Percentiles rank a stretch among this genome's conserved stretches.
These are phyloP conservation scores for Acipenser transmontanus DNA, from an alignment of 2,797 vertebrate genomes.

Conservation along the genomic window DNA sequence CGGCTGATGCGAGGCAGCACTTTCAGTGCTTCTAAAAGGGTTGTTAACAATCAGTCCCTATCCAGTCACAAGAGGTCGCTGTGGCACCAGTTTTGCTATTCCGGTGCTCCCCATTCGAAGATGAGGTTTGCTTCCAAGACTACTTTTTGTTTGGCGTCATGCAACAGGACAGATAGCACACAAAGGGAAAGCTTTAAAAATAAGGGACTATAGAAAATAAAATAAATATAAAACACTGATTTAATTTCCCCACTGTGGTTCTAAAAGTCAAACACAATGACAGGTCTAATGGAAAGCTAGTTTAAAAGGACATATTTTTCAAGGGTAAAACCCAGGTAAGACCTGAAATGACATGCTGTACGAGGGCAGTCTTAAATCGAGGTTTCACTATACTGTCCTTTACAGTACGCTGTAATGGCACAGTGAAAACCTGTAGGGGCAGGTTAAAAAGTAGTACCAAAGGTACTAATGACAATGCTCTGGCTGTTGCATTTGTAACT, in stretches of 20 bases:
- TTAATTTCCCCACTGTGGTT: not conserved
- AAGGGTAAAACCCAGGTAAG: too few species aligned
- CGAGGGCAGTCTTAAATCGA: too few species aligned
- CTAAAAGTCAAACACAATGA: slow-evolving; percentile 6
- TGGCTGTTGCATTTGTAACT: too few species aligned
- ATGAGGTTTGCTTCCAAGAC: not conserved
- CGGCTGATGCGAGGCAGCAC: not conserved
- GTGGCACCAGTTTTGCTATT: slow-evolving; percentile 21
- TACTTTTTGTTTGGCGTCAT: slow-evolving; percentile 1
- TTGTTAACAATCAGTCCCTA: slow-evolving; percentile 12
- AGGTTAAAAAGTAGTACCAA: too few species aligned
- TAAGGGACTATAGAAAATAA: not conserved
- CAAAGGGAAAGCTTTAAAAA: not conserved
- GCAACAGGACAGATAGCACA: slow-evolving; percentile 19
- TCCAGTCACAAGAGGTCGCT: slow-evolving; percentile 40
- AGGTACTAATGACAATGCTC: too few species aligned
- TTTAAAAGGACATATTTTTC: too few species aligned
- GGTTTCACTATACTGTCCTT: too few species aligned
- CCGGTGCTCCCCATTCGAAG: not conserved
- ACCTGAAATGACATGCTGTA: too few species aligned
- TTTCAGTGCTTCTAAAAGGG: slow-evolving; percentile 16
- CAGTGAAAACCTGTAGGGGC: too few species aligned
- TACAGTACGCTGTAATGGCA: too few species aligned
- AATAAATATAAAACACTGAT: slow-evolving; percentile 8
- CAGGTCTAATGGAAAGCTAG: not conserved